Conservation (phyloP, 2,797 vertebrate species). For the Pantherophis alleghaniensis region DNA sequence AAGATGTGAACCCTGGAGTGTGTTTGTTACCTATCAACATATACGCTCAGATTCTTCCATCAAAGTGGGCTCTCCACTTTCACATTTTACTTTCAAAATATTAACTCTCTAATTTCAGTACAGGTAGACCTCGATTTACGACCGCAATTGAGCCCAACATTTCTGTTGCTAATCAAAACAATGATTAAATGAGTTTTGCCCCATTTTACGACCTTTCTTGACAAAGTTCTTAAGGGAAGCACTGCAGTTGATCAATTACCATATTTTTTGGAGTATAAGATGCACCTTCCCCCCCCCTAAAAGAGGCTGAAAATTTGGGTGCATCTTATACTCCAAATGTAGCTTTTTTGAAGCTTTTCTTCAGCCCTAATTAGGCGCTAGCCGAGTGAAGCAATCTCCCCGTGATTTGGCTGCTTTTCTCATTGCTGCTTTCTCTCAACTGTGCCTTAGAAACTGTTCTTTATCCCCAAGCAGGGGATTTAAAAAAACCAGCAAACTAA, state of each 20-base stretch:
- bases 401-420: no score
- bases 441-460: no score
- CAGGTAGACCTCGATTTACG: neutral
- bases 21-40: neutral
- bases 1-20: neutral
- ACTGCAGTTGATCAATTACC: neutral
- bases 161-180: neutral
- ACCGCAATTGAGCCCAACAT: neutral
- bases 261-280: no score
- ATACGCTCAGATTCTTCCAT: neutral
- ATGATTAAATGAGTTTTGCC: neutral
- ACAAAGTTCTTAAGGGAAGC: neutral
- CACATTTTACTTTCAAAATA: neutral
- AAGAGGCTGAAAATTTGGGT: no score
- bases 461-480: no score
- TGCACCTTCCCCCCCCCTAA: no score
- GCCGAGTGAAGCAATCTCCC: no score
- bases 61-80: neutral
- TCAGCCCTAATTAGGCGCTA: no score
- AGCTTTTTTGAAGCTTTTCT: no score
- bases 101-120: neutral
- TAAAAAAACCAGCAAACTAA: no score
- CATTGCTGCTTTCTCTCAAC: no score
- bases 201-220: neutral
- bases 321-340: no score